phyloP scores from a whole-genome alignment of 2,888 invertebrate genomes.

The Hirudinaria manillensis region DNA sequence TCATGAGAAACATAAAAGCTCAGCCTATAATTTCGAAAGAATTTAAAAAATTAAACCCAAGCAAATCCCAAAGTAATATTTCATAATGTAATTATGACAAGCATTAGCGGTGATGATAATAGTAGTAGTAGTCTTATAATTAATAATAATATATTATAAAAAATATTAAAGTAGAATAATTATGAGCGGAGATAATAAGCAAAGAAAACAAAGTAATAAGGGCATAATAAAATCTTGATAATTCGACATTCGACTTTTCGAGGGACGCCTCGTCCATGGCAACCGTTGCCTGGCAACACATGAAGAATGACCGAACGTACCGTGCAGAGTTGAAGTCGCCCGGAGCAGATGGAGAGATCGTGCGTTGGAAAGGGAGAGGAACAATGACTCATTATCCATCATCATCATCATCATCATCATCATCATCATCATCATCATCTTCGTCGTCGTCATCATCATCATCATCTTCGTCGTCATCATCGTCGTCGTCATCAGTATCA shows the following conservation, averaged over 20 bases:
- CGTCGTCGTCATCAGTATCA: too few relatives aligned
- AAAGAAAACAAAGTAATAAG: conserved; percentile 4
- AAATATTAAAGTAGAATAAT: too few relatives aligned
- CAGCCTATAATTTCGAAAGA: background rate
- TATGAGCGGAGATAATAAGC: background rate
- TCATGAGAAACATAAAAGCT: background rate
- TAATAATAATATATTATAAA: too few relatives aligned
- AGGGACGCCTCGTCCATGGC: conserved; percentile 12
- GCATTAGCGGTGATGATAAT: too few relatives aligned
- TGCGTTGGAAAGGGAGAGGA: background rate
- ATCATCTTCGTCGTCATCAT: too few relatives aligned
- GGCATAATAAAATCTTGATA: conserved; percentile 15
- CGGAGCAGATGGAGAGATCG: background rate
- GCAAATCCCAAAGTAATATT: background rate
- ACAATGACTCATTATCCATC: too few relatives aligned
- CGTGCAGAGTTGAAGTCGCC: background rate
- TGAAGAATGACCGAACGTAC: conserved; percentile 19
- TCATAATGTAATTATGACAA: too few relatives aligned
- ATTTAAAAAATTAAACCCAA: background rate
- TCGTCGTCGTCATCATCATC: too few relatives aligned
- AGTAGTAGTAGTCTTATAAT: too few relatives aligned
- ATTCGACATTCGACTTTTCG: conserved; percentile 9
- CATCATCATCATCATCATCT: too few relatives aligned
- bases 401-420: too few relatives aligned
- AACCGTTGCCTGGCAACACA: conserved; percentile 21